phyloP scores from a whole-genome alignment of 2,113 vertebrate species.

The Cryptomyrus ogoouensis region DNA sequence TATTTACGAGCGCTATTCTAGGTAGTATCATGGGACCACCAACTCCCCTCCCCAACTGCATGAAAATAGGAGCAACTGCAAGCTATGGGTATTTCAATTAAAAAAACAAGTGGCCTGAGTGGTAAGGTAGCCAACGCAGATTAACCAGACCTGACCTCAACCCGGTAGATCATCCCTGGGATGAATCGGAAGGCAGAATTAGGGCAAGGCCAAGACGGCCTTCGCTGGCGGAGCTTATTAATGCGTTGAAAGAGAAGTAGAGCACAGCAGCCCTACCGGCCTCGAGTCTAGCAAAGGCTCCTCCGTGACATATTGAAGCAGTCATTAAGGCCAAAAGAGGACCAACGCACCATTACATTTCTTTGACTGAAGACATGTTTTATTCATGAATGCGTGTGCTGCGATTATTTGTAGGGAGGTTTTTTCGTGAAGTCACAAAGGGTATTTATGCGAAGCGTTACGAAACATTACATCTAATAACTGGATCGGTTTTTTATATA shows the following conservation, averaged over 20 bases:
- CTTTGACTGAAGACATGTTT: background rate
- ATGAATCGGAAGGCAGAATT: background rate
- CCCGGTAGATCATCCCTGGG: background rate
- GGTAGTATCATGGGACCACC: background rate
- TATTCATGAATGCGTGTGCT: background rate
- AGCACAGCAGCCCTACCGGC: background rate
- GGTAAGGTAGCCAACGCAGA: background rate
- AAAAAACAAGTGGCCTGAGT: background rate
- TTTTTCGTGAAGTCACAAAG: background rate
- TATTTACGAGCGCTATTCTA: background rate
- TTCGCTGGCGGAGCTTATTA: background rate
- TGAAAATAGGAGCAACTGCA: background rate
- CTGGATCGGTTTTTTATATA: background rate
- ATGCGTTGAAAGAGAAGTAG: conserved; percentile 1
- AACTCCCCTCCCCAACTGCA: background rate
- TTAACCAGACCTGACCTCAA: conserved; percentile 8
- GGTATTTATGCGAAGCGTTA: background rate
- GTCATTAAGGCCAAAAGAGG: conserved; percentile 6
- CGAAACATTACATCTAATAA: background rate
- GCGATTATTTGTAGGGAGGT: background rate
- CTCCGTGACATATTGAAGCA: background rate
- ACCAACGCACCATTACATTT: background rate
- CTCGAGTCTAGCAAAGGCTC: background rate
- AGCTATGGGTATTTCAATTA: background rate
- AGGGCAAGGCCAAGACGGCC: background rate